Base-by-base conservation (phyloP, 2,113 vertebrate species). In the Elephas maximus region DNA sequence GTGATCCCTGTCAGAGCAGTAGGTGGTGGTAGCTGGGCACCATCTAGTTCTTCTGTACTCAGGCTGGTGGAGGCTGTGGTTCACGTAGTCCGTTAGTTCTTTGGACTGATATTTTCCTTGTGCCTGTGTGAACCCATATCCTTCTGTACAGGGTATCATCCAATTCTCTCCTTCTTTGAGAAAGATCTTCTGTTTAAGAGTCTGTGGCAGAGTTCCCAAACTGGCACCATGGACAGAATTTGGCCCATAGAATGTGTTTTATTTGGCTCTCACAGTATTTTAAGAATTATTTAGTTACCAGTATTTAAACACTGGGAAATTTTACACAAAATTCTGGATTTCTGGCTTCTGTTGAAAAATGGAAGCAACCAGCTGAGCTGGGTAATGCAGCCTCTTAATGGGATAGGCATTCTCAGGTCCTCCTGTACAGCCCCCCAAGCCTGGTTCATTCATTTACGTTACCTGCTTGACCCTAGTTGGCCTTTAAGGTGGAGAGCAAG, bases 161-260 rank as follows among this genome's bases (percentile, higher is more conserved):
- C 76, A 28, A 17, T 33, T 33, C 60, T 90, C 24, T 69, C 37
- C 41, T 73, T 88, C 41, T 79, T 65, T 37, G 4, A 67, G 80
- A 14, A 83, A 77, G 45, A 44, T 51, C 79, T 83, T 57, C 30
- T 80, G 28, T 74, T 73, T 53, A 48, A 30, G 33, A 77, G 5
- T 83, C 37, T 41, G n/a, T 2, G 7, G 33, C 8, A 1, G 41
- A 90, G 93, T 41, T 44, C 84, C 77, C 51, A 74, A 7, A 65
- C 65, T 84, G 71, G 77, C 60, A 85, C 65, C 0, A 3, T 62
- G 90, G 85, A 65, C 20, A 44, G 90, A 80, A 45, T 79, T 86
- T 94, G 96, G 79, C 87, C 67, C 48, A 51, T 15, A 86, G 67
- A 57, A 91, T 86, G 65, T 77, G 85, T 94, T 95, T 63, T 93